Base-by-base conservation (phyloP, 2,113 vertebrate species). In the Daphoenositta chrysoptera region DNA sequence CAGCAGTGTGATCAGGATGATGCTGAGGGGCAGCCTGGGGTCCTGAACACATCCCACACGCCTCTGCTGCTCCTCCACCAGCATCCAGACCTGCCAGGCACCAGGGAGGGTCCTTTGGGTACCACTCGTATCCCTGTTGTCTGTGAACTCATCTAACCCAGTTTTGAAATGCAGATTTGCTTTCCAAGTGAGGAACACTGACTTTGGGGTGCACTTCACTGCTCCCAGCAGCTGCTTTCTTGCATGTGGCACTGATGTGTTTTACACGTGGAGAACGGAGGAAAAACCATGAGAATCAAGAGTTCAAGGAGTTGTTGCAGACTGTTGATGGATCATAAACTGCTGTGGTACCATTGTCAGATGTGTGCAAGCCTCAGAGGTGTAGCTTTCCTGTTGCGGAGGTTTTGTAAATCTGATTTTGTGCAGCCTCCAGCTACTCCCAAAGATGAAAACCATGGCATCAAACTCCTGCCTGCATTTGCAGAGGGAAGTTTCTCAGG, bases 31-130 rank as follows among this genome's bases (percentile, higher is more conserved):
- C 27, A 75, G 26, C 37, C 70, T 53, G 40, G 4, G 13, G 64
- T 30, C 20, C 63, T 18, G 18, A 13, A 13, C 13, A 8, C 4
- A 0, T 35, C 40, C 65, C 20, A 10, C 0, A 0, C 4, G 3
- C 31, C 1, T 1, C 13, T 50, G 33, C 35, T 2, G 33, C 54
- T 33, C 58, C 10, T n/a, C 16, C 44, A 26, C 10, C 64, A 56
- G 28, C 72, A 45, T 17, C 86, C 73, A 51, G 50, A 42, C 6
- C 24, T 45, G 28, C 58, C 3, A 2, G 56, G 31, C 51, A 11
- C 1, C 5, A 4, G 2, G 9, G 30, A 35, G 27, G 8, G 4
- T 33, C 30, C 47, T 64, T 47, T 6, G 35, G 27, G 54, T 68
- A 7, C 33, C 33, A n/a, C n/a, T n/a, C n/a, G n/a, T n/a, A n/a